Evolutionary conservation across 2,113 vertebrate species (phyloP), one percentile per base, ranked within the genome.

Genomic region (Alethe diademata): DNA sequence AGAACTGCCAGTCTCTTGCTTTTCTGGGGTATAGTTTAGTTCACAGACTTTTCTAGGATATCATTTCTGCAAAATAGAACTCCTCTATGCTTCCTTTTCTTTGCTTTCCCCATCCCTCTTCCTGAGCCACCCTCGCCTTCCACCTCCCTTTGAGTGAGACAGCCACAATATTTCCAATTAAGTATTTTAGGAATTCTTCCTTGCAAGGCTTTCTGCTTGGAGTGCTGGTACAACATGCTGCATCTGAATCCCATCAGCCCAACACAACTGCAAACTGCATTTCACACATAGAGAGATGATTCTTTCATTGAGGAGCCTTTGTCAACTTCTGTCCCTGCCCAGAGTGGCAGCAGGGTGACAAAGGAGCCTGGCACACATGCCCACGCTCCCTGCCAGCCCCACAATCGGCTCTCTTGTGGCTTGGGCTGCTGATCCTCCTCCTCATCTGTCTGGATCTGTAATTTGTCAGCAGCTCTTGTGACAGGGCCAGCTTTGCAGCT

Each of bases 401-500:
- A 96, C 97, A 96, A 94, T 90, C 88, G 73, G 90, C 88, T 95
- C 93, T 93, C 97, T 97, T 95, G 95, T 97, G 97, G 60, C 95
- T 89, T 7, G 0, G 84, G 83, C 89, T 90, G 87, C 86, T 5
- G 65, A 80, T 94, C 86, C 67, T 96, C 95, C 92, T 96, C 94
- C 95, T 97, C 96, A 78, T 96, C 93, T 70, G 11, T 79, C 86
- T 66, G 80, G 15, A 25, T 91, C 19, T 89, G 70, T 79, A 60
- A 57, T 79, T 87, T 91, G 95, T 93, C 95, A 93, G 96, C 92
- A 94, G 95, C 81, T 93, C 92, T 31, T 69, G 87, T 12, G 40
- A 51, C 5, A 2, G 76, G 88, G 94, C 78, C 38, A 78, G 92
- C 93, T 84, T 90, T 84, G 69, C 84, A 57, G 72, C 84, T 94